A percentile compares a stretch with the other conserved stretches of the same genome.
Conservation (phyloP, 2,888 invertebrate species). For the Eugnorisma glareosa region DNA sequence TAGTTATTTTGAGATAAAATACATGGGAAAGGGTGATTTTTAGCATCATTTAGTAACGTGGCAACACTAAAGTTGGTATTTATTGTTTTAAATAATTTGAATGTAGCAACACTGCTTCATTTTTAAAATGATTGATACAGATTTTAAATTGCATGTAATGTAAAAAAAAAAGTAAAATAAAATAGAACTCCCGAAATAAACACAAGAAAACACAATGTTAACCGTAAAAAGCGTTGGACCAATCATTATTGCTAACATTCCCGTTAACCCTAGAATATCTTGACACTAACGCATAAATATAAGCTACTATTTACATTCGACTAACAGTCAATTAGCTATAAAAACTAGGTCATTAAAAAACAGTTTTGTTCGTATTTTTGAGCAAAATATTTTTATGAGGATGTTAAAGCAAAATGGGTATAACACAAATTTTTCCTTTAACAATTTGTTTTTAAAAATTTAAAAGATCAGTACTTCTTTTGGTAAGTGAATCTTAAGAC, state of each 20-base stretch:
- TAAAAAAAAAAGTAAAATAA: not conserved
- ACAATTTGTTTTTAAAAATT: not conserved
- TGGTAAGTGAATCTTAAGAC: not conserved
- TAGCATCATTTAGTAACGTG: not conserved
- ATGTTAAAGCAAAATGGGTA: conserved; percentile 28
- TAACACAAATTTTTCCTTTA: conserved; percentile 4
- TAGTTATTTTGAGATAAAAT: too few species aligned
- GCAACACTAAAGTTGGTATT: conserved; percentile 21
- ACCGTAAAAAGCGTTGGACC: conserved; percentile 83
- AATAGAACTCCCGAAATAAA: conserved; percentile 55
- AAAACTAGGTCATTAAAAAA: conserved; percentile 69
- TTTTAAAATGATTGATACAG: not conserved
- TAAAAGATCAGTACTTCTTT: not conserved
- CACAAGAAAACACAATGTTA: conserved; percentile 58
- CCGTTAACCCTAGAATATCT: conserved; percentile 82
- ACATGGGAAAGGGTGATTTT: not conserved
- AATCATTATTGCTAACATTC: conserved; percentile 89
- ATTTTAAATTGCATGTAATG: not conserved
- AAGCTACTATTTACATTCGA: conserved; percentile 88
- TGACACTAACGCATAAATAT: conserved; percentile 81
- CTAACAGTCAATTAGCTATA: conserved; percentile 86
- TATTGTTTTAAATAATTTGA: not conserved
- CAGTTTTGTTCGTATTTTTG: conserved; percentile 72
- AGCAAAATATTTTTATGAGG: conserved; percentile 66
- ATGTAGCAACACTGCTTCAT: conserved; percentile 3